Evolutionary conservation across 2,113 vertebrate genomes (phyloP).

Genomic region (Lycaon pictus): DNA sequence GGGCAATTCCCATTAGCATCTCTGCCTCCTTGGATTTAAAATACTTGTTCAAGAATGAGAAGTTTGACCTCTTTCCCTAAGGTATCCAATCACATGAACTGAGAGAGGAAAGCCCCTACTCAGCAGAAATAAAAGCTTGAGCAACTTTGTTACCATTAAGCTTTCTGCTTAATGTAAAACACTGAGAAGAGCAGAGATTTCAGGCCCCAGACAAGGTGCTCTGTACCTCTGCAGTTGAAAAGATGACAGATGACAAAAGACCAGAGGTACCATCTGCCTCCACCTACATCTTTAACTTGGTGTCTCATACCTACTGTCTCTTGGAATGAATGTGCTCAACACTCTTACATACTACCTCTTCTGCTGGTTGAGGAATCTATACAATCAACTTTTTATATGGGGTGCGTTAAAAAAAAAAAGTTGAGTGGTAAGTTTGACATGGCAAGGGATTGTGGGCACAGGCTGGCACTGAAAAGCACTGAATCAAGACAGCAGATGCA

Average conservation of each 20-base stretch:
- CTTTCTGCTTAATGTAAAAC: background rate
- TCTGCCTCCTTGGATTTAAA: conserved; percentile 24
- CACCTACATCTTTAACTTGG: background rate
- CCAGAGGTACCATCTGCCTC: background rate
- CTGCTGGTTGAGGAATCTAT: background rate
- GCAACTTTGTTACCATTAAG: background rate
- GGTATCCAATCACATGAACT: background rate
- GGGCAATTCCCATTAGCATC: background rate
- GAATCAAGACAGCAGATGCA: background rate
- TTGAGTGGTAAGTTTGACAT: background rate
- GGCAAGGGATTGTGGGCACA: background rate
- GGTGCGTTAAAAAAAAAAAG: background rate
- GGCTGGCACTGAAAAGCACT: background rate
- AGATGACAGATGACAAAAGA: background rate
- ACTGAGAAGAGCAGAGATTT: background rate
- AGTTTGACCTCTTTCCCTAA: background rate
- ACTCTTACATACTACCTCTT: background rate
- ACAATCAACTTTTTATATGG: background rate
- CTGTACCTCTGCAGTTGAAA: background rate
- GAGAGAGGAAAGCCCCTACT: background rate
- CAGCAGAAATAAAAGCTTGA: background rate
- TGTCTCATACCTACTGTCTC: background rate
- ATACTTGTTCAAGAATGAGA: conserved; percentile 62
- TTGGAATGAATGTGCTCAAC: background rate
- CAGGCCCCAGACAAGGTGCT: background rate